Conservation (phyloP, 2,888 invertebrate species). For the Apocheima hispidaria region DNA sequence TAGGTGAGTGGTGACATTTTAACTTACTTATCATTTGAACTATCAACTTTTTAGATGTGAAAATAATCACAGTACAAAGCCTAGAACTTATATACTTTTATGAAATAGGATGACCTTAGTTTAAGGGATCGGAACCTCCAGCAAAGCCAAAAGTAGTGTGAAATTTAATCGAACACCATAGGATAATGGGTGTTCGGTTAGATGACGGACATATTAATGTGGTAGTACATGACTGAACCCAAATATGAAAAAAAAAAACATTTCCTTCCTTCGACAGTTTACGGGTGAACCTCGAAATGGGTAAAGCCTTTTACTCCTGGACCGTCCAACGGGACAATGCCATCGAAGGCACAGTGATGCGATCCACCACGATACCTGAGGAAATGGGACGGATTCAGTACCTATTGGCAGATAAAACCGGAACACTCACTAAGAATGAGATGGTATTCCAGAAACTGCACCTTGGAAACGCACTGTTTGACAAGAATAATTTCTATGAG, state of each 20-base stretch:
- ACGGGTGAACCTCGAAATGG: slow-evolving; percentile 99
- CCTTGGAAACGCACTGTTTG: slow-evolving; percentile 96
- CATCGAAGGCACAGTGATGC: slow-evolving; percentile 97
- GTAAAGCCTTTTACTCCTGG: slow-evolving; percentile 99
- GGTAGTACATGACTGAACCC: too few species aligned
- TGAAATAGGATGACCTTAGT: too few species aligned
- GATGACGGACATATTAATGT: too few species aligned
- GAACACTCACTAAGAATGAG: slow-evolving; percentile 99
- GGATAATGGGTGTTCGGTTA: too few species aligned
- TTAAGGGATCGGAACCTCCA: not conserved
- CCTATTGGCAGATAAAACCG: slow-evolving; percentile 99
- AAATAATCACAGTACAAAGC: not conserved
- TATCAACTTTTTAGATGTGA: not conserved
- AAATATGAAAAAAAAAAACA: too few species aligned
- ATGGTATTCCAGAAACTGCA: slow-evolving; percentile 99
- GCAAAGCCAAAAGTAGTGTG: too few species aligned
- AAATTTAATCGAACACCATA: too few species aligned
- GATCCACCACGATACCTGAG: slow-evolving; percentile 99
- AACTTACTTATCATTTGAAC: not conserved
- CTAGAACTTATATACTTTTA: too few species aligned
- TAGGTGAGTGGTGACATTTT: slow-evolving; percentile 86
- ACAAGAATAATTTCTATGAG: slow-evolving; percentile 94
- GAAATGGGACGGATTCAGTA: slow-evolving; percentile 98
- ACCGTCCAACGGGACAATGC: slow-evolving; percentile 97
- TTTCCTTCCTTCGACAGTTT: slow-evolving; percentile 87